Evolutionary conservation across 2,888 invertebrate genomes (phyloP).

Genomic region (Oasisia sp.): DNA sequence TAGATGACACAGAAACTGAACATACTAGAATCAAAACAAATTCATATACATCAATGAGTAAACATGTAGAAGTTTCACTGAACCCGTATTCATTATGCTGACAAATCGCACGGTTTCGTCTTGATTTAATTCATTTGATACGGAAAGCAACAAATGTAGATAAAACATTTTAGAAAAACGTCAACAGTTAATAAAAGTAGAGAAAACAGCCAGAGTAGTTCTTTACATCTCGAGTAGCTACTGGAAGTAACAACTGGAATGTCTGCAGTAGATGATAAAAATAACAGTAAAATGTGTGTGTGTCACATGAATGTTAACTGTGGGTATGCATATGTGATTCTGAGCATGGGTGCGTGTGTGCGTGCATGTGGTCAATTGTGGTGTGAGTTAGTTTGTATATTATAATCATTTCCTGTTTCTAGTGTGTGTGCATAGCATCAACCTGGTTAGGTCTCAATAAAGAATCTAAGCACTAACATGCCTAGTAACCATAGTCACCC

Average conservation of each 20-base stretch:
- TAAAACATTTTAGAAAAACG: neutral
- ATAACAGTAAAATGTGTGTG: neutral
- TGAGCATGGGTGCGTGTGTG: neutral
- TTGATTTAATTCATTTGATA: neutral
- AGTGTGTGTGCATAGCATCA: neutral
- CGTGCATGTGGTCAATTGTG: neutral
- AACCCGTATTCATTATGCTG: neutral
- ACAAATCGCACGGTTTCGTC: neutral
- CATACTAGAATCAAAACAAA: neutral
- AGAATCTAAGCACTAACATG: neutral
- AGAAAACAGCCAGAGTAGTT: neutral
- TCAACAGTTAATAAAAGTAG: neutral
- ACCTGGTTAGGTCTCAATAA: neutral
- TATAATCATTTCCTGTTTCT: neutral
- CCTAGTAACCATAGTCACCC: neutral
- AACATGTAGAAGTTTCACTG: neutral
- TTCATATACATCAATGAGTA: neutral
- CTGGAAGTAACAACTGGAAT: neutral
- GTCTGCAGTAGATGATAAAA: neutral
- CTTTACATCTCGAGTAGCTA: neutral
- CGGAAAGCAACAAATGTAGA: conserved; percentile 1
- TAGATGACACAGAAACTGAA: neutral
- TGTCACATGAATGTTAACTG: neutral
- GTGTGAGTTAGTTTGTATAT: neutral
- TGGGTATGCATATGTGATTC: neutral